Base-by-base conservation (phyloP, 2,888 invertebrate genomes). In the Anagyrus pseudococci region DNA sequence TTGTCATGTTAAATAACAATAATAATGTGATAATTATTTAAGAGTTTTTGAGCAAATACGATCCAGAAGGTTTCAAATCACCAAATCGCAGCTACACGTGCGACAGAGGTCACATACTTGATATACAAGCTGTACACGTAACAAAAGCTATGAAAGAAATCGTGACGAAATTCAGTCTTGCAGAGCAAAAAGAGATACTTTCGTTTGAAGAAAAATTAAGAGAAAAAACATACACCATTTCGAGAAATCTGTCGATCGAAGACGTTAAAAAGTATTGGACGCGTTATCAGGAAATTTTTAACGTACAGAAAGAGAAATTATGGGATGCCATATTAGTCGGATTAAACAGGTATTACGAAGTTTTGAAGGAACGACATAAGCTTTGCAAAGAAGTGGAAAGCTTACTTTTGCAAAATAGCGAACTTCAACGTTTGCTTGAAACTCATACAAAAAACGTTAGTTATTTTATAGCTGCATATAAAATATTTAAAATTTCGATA, bases 301-400 rank as follows among this genome's bases (percentile, higher is more conserved):
- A 88, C 0, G 68, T 81, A 0, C 85, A 88, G 47, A 88, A 87
- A 67, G 85, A 88, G 69, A 85, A 85, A 62, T 80, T 92, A 43
- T 93, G 93, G 93, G 88, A 89, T 70, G 87, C 86, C 2, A 73
- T 91, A 43, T 76, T 87, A 6, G 80, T 84, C 20, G 89, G 88
- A 4, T 80, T 91, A 22, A 85, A 85, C 61, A 87, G 86, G 73
- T 91, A 90, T 78, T 83, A 88, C 67, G 82, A 83, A 29, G 83
- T 88, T 67, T 80, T 90, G 66, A 87, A 88, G 83, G 89, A 89
- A 73, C 84, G 92, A 0, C 87, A 88, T 69, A 83, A 84, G 57
- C 81, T 91, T 13, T 87, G 89, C 70, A 82, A 83, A 0, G 89
- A 92, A 72, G 89, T 90, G 2, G 81, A 86, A 19, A 82, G 81